These are phyloP conservation scores for Anagrus nilaparvatae DNA, from an alignment of 1,140 invertebrate species.

Conservation along the genomic window DNA sequence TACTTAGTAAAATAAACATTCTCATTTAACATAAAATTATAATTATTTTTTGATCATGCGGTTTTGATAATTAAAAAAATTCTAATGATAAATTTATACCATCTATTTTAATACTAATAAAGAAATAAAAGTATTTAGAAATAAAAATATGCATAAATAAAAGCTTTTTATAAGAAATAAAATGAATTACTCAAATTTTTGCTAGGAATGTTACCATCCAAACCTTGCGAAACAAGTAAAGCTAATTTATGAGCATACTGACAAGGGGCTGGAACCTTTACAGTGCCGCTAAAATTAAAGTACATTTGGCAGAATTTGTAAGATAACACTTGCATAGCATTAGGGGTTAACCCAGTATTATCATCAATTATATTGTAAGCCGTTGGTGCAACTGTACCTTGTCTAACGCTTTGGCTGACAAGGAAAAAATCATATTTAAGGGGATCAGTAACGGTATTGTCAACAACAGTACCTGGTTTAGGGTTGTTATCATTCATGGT, in stretches of 20 bases:
- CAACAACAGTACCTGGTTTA: conserved; percentile 77
- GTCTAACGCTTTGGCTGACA: conserved; percentile 57
- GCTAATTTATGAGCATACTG: conserved; percentile 83
- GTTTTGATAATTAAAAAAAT: too few species aligned
- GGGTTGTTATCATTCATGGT: conserved; percentile 50
- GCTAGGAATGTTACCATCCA: conserved; percentile 46
- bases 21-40: too few species aligned
- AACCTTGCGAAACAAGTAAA: conserved; percentile 63
- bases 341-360: conserved; percentile 45
- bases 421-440: conserved; percentile 76
- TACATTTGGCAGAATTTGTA: conserved; percentile 79
- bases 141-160: too few species aligned
- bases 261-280: conserved; percentile 74
- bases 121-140: too few species aligned
- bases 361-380: conserved; percentile 67
- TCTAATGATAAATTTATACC: too few species aligned
- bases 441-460: conserved; percentile 68
- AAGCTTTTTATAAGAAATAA: conserved; percentile 11
- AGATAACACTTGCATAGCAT: conserved; percentile 58
- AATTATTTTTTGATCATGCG: too few species aligned
- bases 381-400: conserved; percentile 69
- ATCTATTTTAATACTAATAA: too few species aligned
- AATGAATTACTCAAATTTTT: background rate
- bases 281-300: conserved; percentile 72
- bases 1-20: too few species aligned